phyloP scores from a whole-genome alignment of 30 jellyfish, hydroid and myxozoan species.

The Catostylus mosaicus region DNA sequence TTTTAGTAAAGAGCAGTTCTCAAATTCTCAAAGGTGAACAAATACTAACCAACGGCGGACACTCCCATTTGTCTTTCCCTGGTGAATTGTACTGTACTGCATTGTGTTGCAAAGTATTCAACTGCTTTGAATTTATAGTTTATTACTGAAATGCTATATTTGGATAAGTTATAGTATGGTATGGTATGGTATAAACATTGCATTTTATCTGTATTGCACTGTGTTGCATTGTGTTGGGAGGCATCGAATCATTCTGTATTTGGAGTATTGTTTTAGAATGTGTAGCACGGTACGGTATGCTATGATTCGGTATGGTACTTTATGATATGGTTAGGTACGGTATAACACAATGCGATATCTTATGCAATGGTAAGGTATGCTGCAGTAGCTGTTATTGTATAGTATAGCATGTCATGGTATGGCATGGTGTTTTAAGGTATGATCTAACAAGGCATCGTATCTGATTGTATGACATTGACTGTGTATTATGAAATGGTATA shows the following conservation, averaged over 20 bases:
- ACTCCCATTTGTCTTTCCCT: too few relatives aligned
- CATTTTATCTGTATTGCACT: too few relatives aligned
- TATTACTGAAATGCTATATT: background rate
- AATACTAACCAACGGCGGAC: too few relatives aligned
- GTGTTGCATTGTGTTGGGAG: too few relatives aligned
- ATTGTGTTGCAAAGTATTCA: too few relatives aligned
- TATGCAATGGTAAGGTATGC: background rate
- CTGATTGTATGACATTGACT: background rate
- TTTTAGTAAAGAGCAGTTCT: too few relatives aligned
- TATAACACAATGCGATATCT: background rate
- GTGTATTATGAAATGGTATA: background rate
- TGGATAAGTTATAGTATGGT: background rate
- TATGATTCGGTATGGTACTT: background rate
- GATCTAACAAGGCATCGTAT: background rate
- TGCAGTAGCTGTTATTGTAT: background rate
- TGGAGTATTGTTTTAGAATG: too few relatives aligned
- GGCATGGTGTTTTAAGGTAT: background rate
- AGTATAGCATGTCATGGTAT: background rate
- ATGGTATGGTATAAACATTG: background rate
- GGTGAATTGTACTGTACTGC: too few relatives aligned
- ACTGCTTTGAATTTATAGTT: too few relatives aligned
- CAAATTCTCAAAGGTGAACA: too few relatives aligned
- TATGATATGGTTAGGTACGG: conserved; percentile 3
- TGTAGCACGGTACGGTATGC: background rate
- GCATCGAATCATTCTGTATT: too few relatives aligned